These are phyloP conservation scores for Brachyalestes nurse DNA, from an alignment of 2,797 vertebrate species.

Conservation along the genomic window DNA sequence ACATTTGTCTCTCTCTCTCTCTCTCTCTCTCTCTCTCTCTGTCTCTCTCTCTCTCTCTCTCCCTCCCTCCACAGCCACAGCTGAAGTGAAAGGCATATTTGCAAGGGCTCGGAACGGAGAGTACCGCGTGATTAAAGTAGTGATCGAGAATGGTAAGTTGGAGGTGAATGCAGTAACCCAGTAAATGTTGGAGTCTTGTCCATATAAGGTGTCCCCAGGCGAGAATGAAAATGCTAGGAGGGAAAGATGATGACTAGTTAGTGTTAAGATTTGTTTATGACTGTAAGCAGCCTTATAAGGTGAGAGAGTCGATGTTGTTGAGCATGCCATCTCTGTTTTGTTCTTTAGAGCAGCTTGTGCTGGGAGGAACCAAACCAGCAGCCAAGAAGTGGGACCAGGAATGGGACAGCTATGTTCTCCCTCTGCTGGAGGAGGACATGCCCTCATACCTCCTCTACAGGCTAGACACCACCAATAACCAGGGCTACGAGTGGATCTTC, in stretches of 20 bases:
- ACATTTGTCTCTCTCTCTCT: slow-evolving; percentile 15
- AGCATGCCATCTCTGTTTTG: slow-evolving; percentile 1
- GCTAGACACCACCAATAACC: slow-evolving; percentile 88
- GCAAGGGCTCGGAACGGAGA: slow-evolving; percentile 87
- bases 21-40: too few relatives aligned
- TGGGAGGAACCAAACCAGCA: slow-evolving; percentile 77
- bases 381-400: slow-evolving; percentile 84
- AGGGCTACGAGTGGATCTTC: slow-evolving; percentile 90
- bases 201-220: neutral
- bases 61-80: slow-evolving; percentile 74
- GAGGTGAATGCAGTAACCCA: neutral
- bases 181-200: neutral
- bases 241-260: neutral
- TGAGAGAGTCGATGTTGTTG: neutral
- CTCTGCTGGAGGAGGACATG: slow-evolving; percentile 84
- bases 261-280: neutral
- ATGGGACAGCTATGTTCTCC: slow-evolving; percentile 83
- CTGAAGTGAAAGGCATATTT: slow-evolving; percentile 84
- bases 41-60: neutral
- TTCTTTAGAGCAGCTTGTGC: slow-evolving; percentile 82
- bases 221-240: slow-evolving; percentile 83
- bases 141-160: slow-evolving; percentile 87
- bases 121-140: slow-evolving; percentile 86
- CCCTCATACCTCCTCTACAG: slow-evolving; percentile 88
- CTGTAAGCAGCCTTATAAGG: neutral